Evolutionary conservation across 2,113 vertebrate species (phyloP), one percentile per base, ranked within the genome.

Genomic region (Pterocles burchelli): DNA sequence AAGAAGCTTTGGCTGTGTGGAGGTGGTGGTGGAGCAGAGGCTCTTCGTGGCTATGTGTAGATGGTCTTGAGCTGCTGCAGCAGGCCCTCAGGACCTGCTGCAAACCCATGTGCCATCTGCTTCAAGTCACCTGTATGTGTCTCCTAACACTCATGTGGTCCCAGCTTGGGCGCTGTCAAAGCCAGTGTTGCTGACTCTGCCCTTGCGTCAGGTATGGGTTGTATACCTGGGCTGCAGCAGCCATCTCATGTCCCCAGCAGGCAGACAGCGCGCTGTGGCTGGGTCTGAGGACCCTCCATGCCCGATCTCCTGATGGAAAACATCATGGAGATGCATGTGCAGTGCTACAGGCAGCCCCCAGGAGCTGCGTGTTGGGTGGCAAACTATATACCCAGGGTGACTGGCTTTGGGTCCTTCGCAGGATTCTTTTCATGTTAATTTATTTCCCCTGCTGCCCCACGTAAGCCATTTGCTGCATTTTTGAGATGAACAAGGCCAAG

Each of bases 151-250:
- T 74, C 13, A 6, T 2, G 0, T 13, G 7, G 34, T 63, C 25
- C 14, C 1, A 0, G 10, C 63, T 31, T 63, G 62, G 34, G n/a
- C 6, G 20, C n/a, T 29, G 20, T 31, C 54, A 72, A 63, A 55
- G 63, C 34, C 26, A 28, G 19, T 1, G 5, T 48, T 1, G 0
- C 43, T 38, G 16, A 31, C 46, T 62, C 25, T 88, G 43, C 34
- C 68, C 34, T 16, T 5, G 6, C 0, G 0, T 24, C 25, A 29
- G 16, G 4, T 21, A 29, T 38, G 22, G 41, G 11, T n/a, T 13
- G 6, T 3, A 3, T 20, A 21, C 24, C 31, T 58, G 57, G 46
- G 6, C 7, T 63, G 29, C 0, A 4, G 63, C 25, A 33, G 10
- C 45, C 29, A 7, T 8, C 15, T 71, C 17, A 10, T 67, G 38